These are phyloP conservation scores for Lycocerus yunnanus DNA, from an alignment of 2,888 invertebrate species.

Conservation along the genomic window DNA sequence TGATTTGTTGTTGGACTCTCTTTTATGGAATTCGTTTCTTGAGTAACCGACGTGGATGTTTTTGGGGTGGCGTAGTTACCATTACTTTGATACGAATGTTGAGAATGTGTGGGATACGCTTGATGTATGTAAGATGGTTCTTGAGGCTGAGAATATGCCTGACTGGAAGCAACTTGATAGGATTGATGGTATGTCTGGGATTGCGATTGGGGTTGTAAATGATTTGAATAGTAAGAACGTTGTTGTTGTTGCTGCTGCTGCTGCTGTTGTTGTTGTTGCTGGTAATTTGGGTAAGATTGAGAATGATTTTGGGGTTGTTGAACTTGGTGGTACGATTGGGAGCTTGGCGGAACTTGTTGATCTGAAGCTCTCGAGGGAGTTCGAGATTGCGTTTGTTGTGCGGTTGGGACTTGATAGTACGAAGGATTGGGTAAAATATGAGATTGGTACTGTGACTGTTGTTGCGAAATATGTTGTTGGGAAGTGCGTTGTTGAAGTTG, in stretches of 20 bases:
- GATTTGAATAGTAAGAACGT: slow-evolving; percentile 17
- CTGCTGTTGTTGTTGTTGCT: slow-evolving; percentile 37
- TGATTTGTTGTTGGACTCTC: slow-evolving; percentile 13
- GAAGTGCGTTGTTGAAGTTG: slow-evolving; percentile 24
- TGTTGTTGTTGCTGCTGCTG: not conserved
- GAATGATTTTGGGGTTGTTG: slow-evolving; percentile 24
- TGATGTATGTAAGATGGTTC: slow-evolving; percentile 26
- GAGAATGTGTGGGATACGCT: slow-evolving; percentile 20
- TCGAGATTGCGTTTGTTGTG: slow-evolving; percentile 27
- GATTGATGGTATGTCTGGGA: slow-evolving; percentile 30
- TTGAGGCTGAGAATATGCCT: slow-evolving; percentile 24
- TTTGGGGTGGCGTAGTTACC: slow-evolving; percentile 15
- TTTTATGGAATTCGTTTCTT: slow-evolving; percentile 15
- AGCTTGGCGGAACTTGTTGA: slow-evolving; percentile 32
- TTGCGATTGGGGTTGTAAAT: slow-evolving; percentile 36
- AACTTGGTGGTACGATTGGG: slow-evolving; percentile 45
- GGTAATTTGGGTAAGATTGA: slow-evolving; percentile 32
- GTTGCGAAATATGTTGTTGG: slow-evolving; percentile 21
- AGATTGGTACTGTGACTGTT: slow-evolving; percentile 32
- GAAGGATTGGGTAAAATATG: slow-evolving; percentile 38
- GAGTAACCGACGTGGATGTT: slow-evolving; percentile 22
- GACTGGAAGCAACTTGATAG: slow-evolving; percentile 27
- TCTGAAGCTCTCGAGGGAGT: slow-evolving; percentile 25
- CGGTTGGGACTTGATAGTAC: slow-evolving; percentile 36
- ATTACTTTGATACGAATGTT: slow-evolving; percentile 20